Percentiles rank a stretch among this genome's conserved stretches.
These are phyloP conservation scores for Acanthisitta chloris DNA, from an alignment of 2,113 vertebrate genomes.

Conservation along the genomic window DNA sequence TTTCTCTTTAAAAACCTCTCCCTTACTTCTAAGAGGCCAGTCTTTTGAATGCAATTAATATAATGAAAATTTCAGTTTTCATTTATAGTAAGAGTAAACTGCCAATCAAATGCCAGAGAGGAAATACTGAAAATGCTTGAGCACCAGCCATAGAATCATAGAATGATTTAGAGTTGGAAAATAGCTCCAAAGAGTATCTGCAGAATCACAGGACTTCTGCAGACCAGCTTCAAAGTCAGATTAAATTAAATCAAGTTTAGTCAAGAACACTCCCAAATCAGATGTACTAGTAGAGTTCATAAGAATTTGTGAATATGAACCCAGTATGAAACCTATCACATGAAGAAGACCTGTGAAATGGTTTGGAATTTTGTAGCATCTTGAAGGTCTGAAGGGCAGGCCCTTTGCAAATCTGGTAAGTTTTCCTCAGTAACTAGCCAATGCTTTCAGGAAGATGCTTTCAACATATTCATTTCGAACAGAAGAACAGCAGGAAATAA, in stretches of 20 bases:
- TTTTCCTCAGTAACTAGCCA: not conserved
- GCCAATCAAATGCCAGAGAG: not conserved
- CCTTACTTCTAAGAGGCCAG: not conserved
- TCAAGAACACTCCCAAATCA: not conserved
- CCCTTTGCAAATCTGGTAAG: not conserved
- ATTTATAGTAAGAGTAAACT: not conserved
- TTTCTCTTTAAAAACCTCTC: not conserved
- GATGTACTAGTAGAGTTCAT: not conserved
- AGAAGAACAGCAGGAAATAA: not conserved
- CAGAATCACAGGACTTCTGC: not conserved
- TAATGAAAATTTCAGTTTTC: not conserved
- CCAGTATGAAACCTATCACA: not conserved
- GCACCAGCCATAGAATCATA: not conserved
- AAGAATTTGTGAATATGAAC: not conserved
- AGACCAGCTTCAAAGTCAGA: not conserved
- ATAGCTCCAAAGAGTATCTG: not conserved
- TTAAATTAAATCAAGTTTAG: not conserved
- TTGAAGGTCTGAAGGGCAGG: not conserved
- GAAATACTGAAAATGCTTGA: not conserved
- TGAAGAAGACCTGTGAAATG: not conserved
- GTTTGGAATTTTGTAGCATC: not conserved
- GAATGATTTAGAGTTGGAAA: not conserved
- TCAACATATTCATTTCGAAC: not conserved
- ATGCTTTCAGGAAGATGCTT: not conserved
- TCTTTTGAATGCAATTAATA: not conserved